Base-by-base conservation (phyloP, 2,888 invertebrate species). In the Amphipyra berbera region DNA sequence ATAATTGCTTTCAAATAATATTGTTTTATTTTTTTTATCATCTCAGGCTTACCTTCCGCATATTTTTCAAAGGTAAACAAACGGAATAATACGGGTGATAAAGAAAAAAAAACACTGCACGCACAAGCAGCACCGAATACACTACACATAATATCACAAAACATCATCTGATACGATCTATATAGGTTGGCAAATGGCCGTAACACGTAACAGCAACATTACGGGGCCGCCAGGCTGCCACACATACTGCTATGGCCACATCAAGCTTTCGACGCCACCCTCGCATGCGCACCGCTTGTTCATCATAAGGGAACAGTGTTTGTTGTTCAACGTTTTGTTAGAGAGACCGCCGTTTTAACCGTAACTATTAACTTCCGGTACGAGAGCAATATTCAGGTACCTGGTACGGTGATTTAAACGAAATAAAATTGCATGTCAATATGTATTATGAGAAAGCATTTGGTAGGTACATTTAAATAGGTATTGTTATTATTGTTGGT, bases 161-260 rank as follows among this genome's bases (percentile, higher is more conserved):
- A 30, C 6, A 30, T 30, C 30, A 30, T 30, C 42, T 47, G 64
- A 61, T 65, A 62, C 37, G 10, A 63, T 59, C 41, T 58, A 42
- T 12, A 50, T 47, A 49, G 46, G 15, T 38, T 30, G 40, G 21
- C 1, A 21, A 21, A 21, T 21, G 42, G 0, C 50, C 49, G 47
- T 52, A 41, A 50, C 47, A 44, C 58, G 54, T 61, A 52, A 59
- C 41, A 44, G 47, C 40, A 13, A 44, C 72, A 78, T 83, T 82
- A 84, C 69, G 73, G 76, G 59, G 48, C 67, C 77, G 82, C 83
- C 81, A 80, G 75, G 60, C 61, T 67, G 57, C 52, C 62, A 66
- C 71, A 63, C 48, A 49, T 48, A 21, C 21, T 21, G 3, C 21
- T 21, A 21, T 54, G 59, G 72, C 42, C 61, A 50, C 67, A 67